Conservation (phyloP, 1,140 invertebrate species). For the Lucilia sericata region DNA sequence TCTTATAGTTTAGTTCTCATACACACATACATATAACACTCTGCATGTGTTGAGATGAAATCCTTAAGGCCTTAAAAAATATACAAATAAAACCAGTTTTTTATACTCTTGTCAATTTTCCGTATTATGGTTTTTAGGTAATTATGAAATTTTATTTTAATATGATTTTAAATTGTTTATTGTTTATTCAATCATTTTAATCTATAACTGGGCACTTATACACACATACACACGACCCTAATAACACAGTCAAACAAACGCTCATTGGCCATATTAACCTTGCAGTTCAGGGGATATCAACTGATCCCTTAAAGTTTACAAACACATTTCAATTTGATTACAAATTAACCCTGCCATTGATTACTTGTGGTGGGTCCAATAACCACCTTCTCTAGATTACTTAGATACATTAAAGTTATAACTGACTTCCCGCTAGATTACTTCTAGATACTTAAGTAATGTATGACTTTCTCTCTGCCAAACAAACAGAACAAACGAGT, state of each 20-base stretch:
- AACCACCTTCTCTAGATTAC: too few relatives aligned
- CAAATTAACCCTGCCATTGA: too few relatives aligned
- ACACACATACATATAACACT: neutral
- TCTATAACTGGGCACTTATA: neutral
- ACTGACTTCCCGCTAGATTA: too few relatives aligned
- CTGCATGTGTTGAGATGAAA: neutral
- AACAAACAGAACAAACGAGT: too few relatives aligned
- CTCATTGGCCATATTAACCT: neutral
- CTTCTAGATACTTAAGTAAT: too few relatives aligned
- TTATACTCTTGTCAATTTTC: constrained; percentile 30
- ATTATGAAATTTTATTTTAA: constrained; percentile 42
- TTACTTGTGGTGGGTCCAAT: too few relatives aligned
- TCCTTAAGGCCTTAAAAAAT: constrained; percentile 36
- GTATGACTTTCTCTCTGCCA: too few relatives aligned
- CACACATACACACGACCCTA: neutral
- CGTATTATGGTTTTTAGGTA: constrained; percentile 39
- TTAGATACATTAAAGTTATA: too few relatives aligned
- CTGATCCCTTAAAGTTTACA: too few relatives aligned
- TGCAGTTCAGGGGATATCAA: too few relatives aligned
- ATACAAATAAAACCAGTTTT: constrained; percentile 33
- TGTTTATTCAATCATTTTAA: constrained; percentile 36
- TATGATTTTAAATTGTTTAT: constrained; percentile 40
- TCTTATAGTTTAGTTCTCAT: neutral
- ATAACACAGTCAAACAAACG: neutral
- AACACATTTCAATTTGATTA: too few relatives aligned